Percentiles rank a stretch among this genome's conserved stretches.
These are phyloP conservation scores for Macaria liturata DNA, from an alignment of 2,888 invertebrate species.

Conservation along the genomic window DNA sequence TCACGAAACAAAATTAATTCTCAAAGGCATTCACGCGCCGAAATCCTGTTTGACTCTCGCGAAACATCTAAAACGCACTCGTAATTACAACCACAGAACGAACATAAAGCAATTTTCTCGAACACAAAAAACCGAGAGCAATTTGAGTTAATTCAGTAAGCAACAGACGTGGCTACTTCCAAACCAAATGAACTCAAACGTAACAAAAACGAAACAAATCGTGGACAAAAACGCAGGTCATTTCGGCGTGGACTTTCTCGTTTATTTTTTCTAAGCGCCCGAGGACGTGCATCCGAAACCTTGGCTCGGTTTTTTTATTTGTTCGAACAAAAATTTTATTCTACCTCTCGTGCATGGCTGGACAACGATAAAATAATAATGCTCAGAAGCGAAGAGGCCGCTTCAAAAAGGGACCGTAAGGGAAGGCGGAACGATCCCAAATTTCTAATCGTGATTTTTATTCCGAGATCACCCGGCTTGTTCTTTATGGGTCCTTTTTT, in stretches of 20 bases:
- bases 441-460: conserved; percentile 75
- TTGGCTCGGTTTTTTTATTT: conserved; percentile 67
- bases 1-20: not conserved
- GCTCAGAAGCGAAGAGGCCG: conserved; percentile 53
- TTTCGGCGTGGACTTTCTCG: conserved; percentile 77
- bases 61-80: conserved; percentile 26
- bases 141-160: conserved; percentile 82
- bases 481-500: conserved; percentile 69
- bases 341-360: conserved; percentile 69
- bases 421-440: conserved; percentile 65
- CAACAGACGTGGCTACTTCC: conserved; percentile 80
- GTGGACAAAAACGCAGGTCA: conserved; percentile 82
- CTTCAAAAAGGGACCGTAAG: conserved; percentile 68
- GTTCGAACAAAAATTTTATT: conserved; percentile 67
- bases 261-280: conserved; percentile 78
- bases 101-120: conserved; percentile 59
- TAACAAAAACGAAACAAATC: conserved; percentile 82
- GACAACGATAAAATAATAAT: conserved; percentile 79
- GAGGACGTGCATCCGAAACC: conserved; percentile 81
- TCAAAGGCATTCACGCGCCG: conserved; percentile 11
- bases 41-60: conserved; percentile 22
- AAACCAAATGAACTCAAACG: conserved; percentile 83
- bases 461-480: conserved; percentile 62
- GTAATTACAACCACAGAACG: conserved; percentile 59
- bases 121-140: conserved; percentile 67